These are phyloP conservation scores for Drosophila ironensis DNA, from an alignment of 1,140 invertebrate genomes.

Conservation along the genomic window DNA sequence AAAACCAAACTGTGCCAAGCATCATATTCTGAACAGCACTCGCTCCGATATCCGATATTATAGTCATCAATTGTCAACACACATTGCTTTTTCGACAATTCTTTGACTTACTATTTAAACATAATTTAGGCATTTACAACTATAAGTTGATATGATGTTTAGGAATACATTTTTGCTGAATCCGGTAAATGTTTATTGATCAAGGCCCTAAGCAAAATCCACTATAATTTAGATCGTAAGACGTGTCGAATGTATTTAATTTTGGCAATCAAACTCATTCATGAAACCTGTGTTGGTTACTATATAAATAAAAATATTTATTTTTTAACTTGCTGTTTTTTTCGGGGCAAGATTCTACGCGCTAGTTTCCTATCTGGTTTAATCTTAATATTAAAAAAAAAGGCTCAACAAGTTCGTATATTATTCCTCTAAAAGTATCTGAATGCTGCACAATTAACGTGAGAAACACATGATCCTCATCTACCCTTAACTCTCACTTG, in stretches of 20 bases:
- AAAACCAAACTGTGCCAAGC: slow-evolving; percentile 64
- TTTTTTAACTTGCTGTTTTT: background rate
- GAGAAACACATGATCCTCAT: background rate
- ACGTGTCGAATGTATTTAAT: slow-evolving; percentile 17
- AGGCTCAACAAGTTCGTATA: too few relatives aligned
- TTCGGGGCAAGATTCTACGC: too few relatives aligned
- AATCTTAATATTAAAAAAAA: too few relatives aligned
- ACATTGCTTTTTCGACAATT: slow-evolving; percentile 7
- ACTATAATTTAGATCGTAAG: slow-evolving; percentile 18
- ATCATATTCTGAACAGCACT: slow-evolving; percentile 37
- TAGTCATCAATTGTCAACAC: slow-evolving; percentile 26
- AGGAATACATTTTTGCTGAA: slow-evolving; percentile 30
- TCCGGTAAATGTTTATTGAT: slow-evolving; percentile 10
- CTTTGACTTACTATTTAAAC: background rate
- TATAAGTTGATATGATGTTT: slow-evolving; percentile 32
- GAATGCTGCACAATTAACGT: too few relatives aligned
- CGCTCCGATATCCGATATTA: slow-evolving; percentile 13
- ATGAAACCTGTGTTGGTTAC: background rate
- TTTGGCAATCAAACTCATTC: slow-evolving; percentile 18
- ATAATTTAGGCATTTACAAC: slow-evolving; percentile 35
- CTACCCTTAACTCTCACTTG: slow-evolving; percentile 4
- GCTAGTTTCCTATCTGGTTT: too few relatives aligned
- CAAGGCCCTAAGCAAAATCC: background rate
- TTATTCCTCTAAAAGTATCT: too few relatives aligned
- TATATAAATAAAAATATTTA: background rate